These are phyloP conservation scores for Discoglossus pictus DNA, from an alignment of 2,797 vertebrate genomes.

Conservation along the genomic window DNA sequence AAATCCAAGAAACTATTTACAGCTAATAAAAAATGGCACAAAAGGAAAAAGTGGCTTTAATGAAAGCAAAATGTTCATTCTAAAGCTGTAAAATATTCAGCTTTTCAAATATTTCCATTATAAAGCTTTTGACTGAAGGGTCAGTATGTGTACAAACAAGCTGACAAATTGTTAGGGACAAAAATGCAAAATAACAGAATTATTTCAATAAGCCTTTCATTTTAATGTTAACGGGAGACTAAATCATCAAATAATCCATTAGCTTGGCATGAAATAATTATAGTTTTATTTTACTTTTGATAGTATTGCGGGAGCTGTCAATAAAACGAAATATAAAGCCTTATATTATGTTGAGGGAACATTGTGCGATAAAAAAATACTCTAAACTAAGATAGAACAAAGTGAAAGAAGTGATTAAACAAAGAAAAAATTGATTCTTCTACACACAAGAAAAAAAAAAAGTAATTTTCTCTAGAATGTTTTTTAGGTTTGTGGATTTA, in stretches of 20 bases:
- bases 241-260: conserved; percentile 29
- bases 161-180: conserved; percentile 20
- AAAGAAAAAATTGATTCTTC: too few relatives aligned
- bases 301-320: background rate
- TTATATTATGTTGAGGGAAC: background rate
- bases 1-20: conserved; percentile 8
- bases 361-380: too few relatives aligned
- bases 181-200: background rate
- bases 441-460: too few relatives aligned
- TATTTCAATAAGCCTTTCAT: conserved; percentile 16
- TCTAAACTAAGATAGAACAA: too few relatives aligned
- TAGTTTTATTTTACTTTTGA: conserved; percentile 6
- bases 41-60: conserved; percentile 6
- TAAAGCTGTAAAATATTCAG: conserved; percentile 5
- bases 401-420: too few relatives aligned
- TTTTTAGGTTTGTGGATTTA: too few relatives aligned
- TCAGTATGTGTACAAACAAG: conserved; percentile 23
- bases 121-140: conserved; percentile 26
- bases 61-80: conserved; percentile 11
- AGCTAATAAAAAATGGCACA: conserved; percentile 19
- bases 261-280: conserved; percentile 24
- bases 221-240: conserved; percentile 16
- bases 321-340: background rate
- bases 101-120: conserved; percentile 3
- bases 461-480: too few relatives aligned